Base-by-base conservation (phyloP, 53 echinoderm and acorn worm genomes). In the Crossaster papposus region DNA sequence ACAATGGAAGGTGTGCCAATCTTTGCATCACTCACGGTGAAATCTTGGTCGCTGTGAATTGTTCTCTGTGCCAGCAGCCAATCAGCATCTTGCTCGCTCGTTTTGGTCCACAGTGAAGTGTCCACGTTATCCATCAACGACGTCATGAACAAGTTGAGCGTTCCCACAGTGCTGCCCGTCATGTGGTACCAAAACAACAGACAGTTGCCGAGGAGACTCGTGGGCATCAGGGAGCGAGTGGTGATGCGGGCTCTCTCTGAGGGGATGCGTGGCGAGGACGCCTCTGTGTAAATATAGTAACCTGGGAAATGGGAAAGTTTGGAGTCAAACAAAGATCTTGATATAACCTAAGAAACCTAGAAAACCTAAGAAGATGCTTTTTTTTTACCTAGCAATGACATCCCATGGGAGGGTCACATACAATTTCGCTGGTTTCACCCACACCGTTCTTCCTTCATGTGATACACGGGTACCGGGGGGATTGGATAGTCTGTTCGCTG, bases 141-240 rank as follows among this genome's bases (percentile, higher is more conserved):
- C 2, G 83, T 83, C 83, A 72, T 51, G 54, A 64, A 83, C 29
- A 70, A 72, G 44, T 95, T 92, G 64, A 96, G 81, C 50, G 89
- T 84, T 64, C 91, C 91, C 70, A 96, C 83, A 79, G 82, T 72
- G 18, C 94, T 91, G 15, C 97, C 97, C 13, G 91, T 94, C 97
- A 96, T 96, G 78, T 96, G 97, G 68, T 96, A 96, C 94, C 94
- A 96, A 72, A 95, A 94, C 8, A 79, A 89, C 0, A 95, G 79
- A 70, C 97, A 96, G 81, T 91, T 88, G 54, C 95, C 93, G 29
- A 31, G 88, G 17, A 64, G 78, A 51, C 77, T 88, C 0, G 89
- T 93, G 4, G 91, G 91, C 5, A 26, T 52, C 20, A 95, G 77
- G 50, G 79, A n/a, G 23, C 68, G 88, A 20, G 92, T 92, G 34